Evolutionary conservation across 2,888 invertebrate species (phyloP).

Genomic region (Lacanobia wlatinum): DNA sequence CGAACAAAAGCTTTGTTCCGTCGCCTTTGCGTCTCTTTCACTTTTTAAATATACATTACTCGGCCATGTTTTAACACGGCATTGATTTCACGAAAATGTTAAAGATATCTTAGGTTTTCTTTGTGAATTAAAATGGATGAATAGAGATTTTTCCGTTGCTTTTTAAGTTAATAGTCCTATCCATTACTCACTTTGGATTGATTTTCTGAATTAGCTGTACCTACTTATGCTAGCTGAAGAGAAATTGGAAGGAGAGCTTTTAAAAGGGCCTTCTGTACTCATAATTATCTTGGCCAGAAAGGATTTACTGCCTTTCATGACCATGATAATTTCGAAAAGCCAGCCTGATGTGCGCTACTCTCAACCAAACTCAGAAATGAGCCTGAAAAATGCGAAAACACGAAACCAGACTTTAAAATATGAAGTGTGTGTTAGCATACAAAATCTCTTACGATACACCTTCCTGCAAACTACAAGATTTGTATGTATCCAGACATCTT

Average conservation of each 20-base stretch:
- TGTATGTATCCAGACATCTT: slow-evolving; percentile 30
- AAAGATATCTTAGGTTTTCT: slow-evolving; percentile 25
- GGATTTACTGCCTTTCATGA: not conserved
- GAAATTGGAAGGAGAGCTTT: too few relatives aligned
- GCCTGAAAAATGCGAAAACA: slow-evolving; percentile 40
- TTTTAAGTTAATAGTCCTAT: slow-evolving; percentile 25
- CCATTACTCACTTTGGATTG: not conserved
- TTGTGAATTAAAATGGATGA: slow-evolving; percentile 36
- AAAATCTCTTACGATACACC: slow-evolving; percentile 35
- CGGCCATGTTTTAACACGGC: slow-evolving; percentile 42
- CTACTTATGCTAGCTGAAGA: not conserved
- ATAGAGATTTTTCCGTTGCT: slow-evolving; percentile 21
- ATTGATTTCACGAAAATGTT: slow-evolving; percentile 51
- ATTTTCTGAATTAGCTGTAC: not conserved
- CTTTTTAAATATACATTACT: slow-evolving; percentile 58
- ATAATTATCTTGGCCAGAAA: not conserved
- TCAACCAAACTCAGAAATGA: slow-evolving; percentile 5
- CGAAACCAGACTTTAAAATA: slow-evolving; percentile 50
- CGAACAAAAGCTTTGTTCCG: slow-evolving; percentile 69
- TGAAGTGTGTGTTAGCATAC: slow-evolving; percentile 40
- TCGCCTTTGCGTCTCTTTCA: slow-evolving; percentile 52
- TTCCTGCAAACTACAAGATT: slow-evolving; percentile 41
- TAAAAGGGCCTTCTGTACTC: not conserved
- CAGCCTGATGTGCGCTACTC: not conserved
- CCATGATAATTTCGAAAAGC: not conserved